Evolutionary conservation across 1,140 invertebrate genomes (phyloP).

Genomic region (Campodea augens): DNA sequence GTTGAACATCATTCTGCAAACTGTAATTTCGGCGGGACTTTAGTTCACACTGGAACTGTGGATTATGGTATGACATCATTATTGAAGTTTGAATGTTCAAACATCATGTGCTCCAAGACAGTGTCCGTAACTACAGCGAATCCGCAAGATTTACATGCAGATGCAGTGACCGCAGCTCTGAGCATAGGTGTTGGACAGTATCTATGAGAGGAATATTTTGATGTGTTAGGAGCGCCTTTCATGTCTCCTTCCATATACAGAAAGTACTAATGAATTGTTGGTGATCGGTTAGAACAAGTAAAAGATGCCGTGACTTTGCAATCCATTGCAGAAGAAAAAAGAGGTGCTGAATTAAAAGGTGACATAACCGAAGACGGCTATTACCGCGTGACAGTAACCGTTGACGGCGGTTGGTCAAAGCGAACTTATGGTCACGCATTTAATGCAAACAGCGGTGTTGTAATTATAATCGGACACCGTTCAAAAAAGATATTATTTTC

Average conservation of each 20-base stretch:
- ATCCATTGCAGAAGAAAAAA: slow-evolving; percentile 9
- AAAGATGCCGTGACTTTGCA: not conserved
- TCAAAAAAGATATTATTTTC: slow-evolving; percentile 23
- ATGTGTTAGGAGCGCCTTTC: not conserved
- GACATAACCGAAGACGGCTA: slow-evolving; percentile 13
- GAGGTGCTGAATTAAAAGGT: slow-evolving; percentile 5
- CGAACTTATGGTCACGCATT: slow-evolving; percentile 15
- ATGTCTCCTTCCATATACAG: not conserved
- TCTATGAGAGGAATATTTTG: slow-evolving; percentile 1
- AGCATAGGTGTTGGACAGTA: slow-evolving; percentile 2
- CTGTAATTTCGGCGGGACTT: not conserved
- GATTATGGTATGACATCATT: not conserved
- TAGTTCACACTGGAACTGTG: not conserved
- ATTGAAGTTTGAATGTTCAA: not conserved
- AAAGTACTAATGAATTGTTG: not conserved
- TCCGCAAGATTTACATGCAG: not conserved
- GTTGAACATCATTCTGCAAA: not conserved
- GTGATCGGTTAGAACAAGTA: not conserved
- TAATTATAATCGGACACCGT: slow-evolving; percentile 20
- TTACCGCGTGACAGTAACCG: slow-evolving; percentile 17
- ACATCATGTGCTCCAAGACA: not conserved
- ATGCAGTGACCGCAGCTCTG: not conserved
- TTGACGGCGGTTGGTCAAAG: slow-evolving; percentile 20
- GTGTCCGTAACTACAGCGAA: not conserved
- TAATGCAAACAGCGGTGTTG: slow-evolving; percentile 7